Base-by-base conservation (phyloP, 2,113 vertebrate species). In the Syrmaticus mikado region DNA sequence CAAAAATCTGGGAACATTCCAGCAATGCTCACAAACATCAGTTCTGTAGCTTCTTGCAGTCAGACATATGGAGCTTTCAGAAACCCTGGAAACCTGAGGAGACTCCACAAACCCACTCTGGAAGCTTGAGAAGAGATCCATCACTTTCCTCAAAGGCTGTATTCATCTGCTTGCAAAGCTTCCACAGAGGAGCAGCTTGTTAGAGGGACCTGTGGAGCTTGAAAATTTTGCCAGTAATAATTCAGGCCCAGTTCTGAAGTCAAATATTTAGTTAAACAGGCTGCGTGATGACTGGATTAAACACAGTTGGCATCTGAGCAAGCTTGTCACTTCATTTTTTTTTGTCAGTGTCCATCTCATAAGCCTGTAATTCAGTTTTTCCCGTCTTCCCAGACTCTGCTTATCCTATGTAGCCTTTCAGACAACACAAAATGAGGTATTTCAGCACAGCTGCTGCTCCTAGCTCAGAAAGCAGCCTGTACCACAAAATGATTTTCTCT, bases 191-290 rank as follows among this genome's bases (percentile, higher is more conserved):
- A 94, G 50, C 62, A 84, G 77, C 90, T 95, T 97, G 95, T 96
- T 92, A 88, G 85, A 88, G 76, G 70, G 70, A 95, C 93, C 90
- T 58, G 76, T 65, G 70, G 80, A 86, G 82, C 90, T 95, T 91
- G 90, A 90, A 95, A 93, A 66, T 76, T 86, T 61, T 96, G 96
- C 96, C 96, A 97, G 3, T 93, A 94, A 94, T 90, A 95, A 97
- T 94, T 87, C 91, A 86, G 40, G 38, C 76, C 68, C 72, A 78
- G 75, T 94, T 95, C 71, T 95, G 73, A 86, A 95, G 43, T 94
- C 82, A 97, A 95, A 95, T 95, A 94, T 96, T 96, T 95, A 91
- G 87, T 89, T 94, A 90, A 97, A 94, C 73, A 65, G 90, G 45
- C 94, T 79, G 93, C 91, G 91, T 96, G 94, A 94, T 94, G 85